Evolutionary conservation across 2,888 invertebrate genomes (phyloP).

Genomic region (Nebria salina): DNA sequence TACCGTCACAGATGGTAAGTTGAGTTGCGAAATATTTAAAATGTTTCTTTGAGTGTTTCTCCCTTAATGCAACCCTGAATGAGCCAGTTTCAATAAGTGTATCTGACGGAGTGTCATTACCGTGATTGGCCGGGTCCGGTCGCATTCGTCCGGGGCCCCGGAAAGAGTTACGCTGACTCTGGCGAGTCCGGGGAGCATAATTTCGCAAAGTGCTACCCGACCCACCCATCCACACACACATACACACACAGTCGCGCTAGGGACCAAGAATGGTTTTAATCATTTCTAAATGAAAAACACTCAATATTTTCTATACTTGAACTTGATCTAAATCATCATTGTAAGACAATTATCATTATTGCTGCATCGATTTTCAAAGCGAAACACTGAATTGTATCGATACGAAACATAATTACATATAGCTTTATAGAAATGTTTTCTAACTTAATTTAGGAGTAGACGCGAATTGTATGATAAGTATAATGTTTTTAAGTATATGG

Average conservation of each 20-base stretch:
- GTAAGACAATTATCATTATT: background rate
- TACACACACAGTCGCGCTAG: background rate
- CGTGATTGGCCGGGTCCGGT: constrained; percentile 51
- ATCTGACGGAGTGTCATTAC: constrained; percentile 51
- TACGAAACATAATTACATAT: too few species aligned
- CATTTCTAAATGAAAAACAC: background rate
- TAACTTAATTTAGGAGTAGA: too few species aligned
- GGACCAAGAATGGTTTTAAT: background rate
- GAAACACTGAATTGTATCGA: too few species aligned
- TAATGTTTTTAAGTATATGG: background rate
- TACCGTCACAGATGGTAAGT: too few species aligned
- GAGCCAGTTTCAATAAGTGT: constrained; percentile 44
- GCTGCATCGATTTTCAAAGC: background rate
- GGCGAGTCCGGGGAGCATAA: constrained; percentile 51
- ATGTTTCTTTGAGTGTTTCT: too few species aligned
- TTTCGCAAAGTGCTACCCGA: constrained; percentile 52
- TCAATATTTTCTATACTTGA: background rate
- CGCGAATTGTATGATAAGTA: too few species aligned
- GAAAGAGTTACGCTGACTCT: constrained; percentile 49
- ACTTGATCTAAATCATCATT: background rate
- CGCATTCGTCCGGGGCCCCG: constrained; percentile 49
- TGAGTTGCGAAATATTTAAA: too few species aligned
- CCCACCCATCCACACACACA: background rate
- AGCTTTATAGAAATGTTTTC: too few species aligned
- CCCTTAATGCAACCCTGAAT: background rate